A percentile compares a stretch with the other conserved stretches of the same genome.
Conservation (phyloP, 2,888 invertebrate genomes). For the Eudemis profundana region DNA sequence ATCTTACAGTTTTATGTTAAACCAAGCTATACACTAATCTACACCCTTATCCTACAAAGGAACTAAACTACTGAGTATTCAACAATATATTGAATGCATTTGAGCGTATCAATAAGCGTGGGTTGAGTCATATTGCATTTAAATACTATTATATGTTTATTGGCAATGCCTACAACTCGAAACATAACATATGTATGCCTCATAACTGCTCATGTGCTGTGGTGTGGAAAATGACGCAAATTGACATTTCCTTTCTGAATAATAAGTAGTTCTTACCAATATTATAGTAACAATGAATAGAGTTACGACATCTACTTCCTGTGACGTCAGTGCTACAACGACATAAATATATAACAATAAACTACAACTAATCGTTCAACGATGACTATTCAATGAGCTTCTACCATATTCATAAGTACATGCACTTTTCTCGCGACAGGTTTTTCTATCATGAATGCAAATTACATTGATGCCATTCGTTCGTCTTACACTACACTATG, state of each 20-base stretch:
- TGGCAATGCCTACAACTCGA: no score
- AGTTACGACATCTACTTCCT: not conserved
- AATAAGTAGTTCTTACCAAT: not conserved
- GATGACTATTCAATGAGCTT: constrained; percentile 28
- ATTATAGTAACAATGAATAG: not conserved
- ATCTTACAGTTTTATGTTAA: not conserved
- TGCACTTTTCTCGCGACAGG: constrained; percentile 18
- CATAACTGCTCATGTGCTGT: no score
- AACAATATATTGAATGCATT: no score
- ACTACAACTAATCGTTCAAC: not conserved
- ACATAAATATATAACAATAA: constrained; percentile 10
- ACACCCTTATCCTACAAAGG: not conserved
- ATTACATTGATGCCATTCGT: constrained; percentile 16
- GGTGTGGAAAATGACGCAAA: not conserved
- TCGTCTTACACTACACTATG: constrained; percentile 19
- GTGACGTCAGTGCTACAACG: not conserved
- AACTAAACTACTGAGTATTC: not conserved
- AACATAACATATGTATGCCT: no score
- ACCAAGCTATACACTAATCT: not conserved
- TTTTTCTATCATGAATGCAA: constrained; percentile 30
- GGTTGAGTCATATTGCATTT: not conserved
- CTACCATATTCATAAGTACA: not conserved
- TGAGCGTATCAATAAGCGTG: not conserved
- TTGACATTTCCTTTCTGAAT: not conserved
- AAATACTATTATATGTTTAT: no score